A percentile compares a stretch with the other conserved stretches of the same genome.
phyloP scores from a whole-genome alignment of 1,140 invertebrate species.

The Drosophila ironensis region DNA sequence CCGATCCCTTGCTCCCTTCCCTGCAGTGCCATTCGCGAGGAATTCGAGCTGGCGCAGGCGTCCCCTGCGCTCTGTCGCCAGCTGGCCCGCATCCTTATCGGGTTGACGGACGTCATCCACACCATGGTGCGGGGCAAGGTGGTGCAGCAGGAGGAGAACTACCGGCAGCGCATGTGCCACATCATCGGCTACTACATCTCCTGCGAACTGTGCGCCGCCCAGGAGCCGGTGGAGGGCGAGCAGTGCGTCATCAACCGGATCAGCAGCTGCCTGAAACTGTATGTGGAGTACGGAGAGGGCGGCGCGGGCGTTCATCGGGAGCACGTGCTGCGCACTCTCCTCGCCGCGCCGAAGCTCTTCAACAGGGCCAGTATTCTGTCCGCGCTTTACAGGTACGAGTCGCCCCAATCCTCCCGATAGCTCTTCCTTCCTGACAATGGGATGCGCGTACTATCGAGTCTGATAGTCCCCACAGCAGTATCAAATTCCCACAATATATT shows the following conservation, averaged over 20 bases:
- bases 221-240: slow-evolving; percentile 40
- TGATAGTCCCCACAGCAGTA: neutral
- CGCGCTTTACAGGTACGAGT: slow-evolving; percentile 52
- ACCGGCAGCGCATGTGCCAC: slow-evolving; percentile 58
- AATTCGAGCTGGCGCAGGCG: slow-evolving; percentile 46
- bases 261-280: slow-evolving; percentile 38
- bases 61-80: slow-evolving; percentile 41
- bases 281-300: slow-evolving; percentile 34
- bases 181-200: slow-evolving; percentile 66
- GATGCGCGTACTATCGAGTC: neutral
- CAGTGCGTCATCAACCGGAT: slow-evolving; percentile 55
- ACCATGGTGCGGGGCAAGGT: slow-evolving; percentile 14
- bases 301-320: slow-evolving; percentile 35
- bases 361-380: slow-evolving; percentile 56
- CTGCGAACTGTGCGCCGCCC: slow-evolving; percentile 60
- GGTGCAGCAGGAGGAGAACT: neutral
- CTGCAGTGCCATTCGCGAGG: slow-evolving; percentile 58
- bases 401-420: too few relatives aligned
- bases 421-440: too few relatives aligned
- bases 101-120: slow-evolving; percentile 50
- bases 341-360: slow-evolving; percentile 61
- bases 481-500: neutral
- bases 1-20: neutral
- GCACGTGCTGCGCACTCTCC: slow-evolving; percentile 51
- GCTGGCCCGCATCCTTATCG: slow-evolving; percentile 37